Evolutionary conservation across 1,140 invertebrate species (phyloP).

Genomic region (Drosophila chauvacae): DNA sequence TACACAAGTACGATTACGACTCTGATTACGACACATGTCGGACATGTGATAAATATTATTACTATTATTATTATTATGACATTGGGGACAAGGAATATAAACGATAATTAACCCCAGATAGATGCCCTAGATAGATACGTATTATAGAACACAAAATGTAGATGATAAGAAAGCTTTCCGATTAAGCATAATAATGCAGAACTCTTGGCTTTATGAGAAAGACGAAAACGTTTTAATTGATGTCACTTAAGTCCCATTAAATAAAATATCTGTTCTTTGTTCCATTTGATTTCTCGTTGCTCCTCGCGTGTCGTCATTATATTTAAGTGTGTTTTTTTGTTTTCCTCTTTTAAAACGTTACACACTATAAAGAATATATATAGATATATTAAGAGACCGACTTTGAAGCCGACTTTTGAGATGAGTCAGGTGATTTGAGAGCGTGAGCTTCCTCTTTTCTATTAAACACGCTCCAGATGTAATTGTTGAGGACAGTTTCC

Average conservation of each 20-base stretch:
- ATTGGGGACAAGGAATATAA: background rate
- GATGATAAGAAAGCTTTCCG: constrained; percentile 12
- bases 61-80: constrained; percentile 14
- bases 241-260: constrained; percentile 71
- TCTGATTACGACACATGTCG: constrained; percentile 17
- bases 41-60: constrained; percentile 18
- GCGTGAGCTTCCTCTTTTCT: constrained; percentile 34
- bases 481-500: constrained; percentile 22
- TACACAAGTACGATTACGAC: background rate
- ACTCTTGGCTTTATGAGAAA: constrained; percentile 11
- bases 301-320: constrained; percentile 25
- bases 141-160: background rate
- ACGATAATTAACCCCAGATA: background rate
- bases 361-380: constrained; percentile 10
- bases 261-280: constrained; percentile 59
- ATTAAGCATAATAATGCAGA: constrained; percentile 26
- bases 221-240: constrained; percentile 68
- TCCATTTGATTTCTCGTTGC: constrained; percentile 39
- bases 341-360: constrained; percentile 11
- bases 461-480: constrained; percentile 28
- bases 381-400: constrained; percentile 16
- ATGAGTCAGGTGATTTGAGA: constrained; percentile 36
- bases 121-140: constrained; percentile 12
- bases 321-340: constrained; percentile 45
- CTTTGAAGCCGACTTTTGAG: constrained; percentile 22